These are phyloP conservation scores for Oscheius sp. DNA, from an alignment of 1,140 invertebrate species.

Conservation along the genomic window DNA sequence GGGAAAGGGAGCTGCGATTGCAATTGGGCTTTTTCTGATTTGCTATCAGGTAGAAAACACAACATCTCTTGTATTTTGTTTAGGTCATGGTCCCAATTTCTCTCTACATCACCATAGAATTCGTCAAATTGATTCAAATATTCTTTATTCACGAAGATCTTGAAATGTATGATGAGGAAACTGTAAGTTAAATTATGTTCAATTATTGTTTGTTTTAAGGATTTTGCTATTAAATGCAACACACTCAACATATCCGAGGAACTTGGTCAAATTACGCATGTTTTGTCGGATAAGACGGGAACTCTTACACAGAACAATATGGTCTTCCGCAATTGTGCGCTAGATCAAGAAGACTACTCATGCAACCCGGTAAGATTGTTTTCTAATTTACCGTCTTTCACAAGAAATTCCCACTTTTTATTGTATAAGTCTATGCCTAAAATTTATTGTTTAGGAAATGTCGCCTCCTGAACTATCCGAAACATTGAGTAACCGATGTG, in stretches of 20 bases:
- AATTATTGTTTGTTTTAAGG: constrained; percentile 5
- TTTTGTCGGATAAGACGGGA: constrained; percentile 96
- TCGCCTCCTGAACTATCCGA: constrained; percentile 4
- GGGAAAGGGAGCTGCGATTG: constrained; percentile 64
- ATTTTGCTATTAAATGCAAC: constrained; percentile 37
- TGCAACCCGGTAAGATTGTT: background rate
- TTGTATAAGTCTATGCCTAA: too few species aligned
- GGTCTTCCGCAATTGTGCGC: constrained; percentile 39
- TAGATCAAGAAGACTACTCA: constrained; percentile 9
- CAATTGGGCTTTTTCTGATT: constrained; percentile 62
- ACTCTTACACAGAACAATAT: constrained; percentile 89
- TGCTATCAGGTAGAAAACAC: constrained; percentile 41
- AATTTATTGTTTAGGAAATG: too few species aligned
- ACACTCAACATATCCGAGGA: constrained; percentile 96
- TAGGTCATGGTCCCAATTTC: constrained; percentile 93
- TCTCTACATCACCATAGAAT: constrained; percentile 91
- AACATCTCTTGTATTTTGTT: too few species aligned
- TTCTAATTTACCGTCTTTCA: too few species aligned
- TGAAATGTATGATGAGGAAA: constrained; percentile 28
- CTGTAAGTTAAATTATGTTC: background rate
- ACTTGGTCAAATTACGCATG: constrained; percentile 84
- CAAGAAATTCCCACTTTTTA: too few species aligned
- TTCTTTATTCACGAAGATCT: constrained; percentile 61
- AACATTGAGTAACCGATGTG: background rate
- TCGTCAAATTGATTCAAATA: constrained; percentile 91